These are phyloP conservation scores for Xenops minutus DNA, from an alignment of 2,797 vertebrate genomes.

Conservation along the genomic window DNA sequence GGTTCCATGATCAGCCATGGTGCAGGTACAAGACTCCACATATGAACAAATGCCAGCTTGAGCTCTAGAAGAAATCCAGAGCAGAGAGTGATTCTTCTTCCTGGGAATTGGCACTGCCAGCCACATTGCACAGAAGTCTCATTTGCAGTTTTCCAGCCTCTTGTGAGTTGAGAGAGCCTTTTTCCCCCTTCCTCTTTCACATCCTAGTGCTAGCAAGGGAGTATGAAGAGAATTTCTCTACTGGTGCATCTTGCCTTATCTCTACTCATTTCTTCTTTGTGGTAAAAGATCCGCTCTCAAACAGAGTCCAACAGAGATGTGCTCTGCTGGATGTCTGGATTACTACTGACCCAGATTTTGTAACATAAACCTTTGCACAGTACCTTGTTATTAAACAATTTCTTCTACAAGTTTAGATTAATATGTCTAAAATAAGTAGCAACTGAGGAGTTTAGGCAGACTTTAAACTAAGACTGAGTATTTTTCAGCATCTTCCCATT, in stretches of 20 bases:
- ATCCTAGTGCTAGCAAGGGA: not conserved
- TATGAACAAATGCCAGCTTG: not conserved
- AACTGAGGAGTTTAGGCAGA: not conserved
- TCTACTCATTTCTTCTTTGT: not conserved
- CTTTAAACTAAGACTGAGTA: not conserved
- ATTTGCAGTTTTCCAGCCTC: not conserved
- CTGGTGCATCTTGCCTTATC: not conserved
- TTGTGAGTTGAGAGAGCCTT: not conserved
- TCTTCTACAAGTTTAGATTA: not conserved
- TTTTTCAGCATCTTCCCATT: not conserved
- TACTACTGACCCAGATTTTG: not conserved
- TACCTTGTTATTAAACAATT: not conserved
- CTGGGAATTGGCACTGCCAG: not conserved
- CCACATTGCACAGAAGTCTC: not conserved
- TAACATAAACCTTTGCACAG: not conserved
- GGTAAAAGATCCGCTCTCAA: not conserved
- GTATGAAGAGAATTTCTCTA: not conserved
- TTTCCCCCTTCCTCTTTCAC: not conserved
- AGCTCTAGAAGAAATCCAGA: not conserved
- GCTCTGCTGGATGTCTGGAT: not conserved
- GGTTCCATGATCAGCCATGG: accelerated
- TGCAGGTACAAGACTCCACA: not conserved
- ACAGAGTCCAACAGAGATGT: not conserved
- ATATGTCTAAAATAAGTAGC: not conserved
- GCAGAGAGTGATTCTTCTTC: not conserved